Percentiles rank a stretch among this genome's conserved stretches.
Conservation (phyloP, 2,888 invertebrate genomes). For the Drosophila nr. perissopoda region DNA sequence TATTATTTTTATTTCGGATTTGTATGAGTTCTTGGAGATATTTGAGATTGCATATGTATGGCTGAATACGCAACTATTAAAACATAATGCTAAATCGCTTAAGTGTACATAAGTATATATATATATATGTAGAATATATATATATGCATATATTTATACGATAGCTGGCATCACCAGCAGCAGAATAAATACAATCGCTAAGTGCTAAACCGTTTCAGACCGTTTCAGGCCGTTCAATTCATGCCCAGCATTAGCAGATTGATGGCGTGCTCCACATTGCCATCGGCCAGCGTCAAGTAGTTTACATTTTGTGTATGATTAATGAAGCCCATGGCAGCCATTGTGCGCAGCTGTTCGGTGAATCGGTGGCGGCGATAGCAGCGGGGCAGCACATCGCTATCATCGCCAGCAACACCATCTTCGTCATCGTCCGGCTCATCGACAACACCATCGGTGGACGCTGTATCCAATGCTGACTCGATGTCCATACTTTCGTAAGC, state of each 20-base stretch:
- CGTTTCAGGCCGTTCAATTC: slow-evolving; percentile 59
- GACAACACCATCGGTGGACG: slow-evolving; percentile 39
- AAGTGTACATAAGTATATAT: slow-evolving; percentile 42
- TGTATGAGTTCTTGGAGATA: slow-evolving; percentile 30
- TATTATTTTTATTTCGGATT: slow-evolving; percentile 39
- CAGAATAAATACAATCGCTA: slow-evolving; percentile 61
- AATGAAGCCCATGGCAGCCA: slow-evolving; percentile 95
- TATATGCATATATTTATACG: slow-evolving; percentile 34
- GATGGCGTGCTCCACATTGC: slow-evolving; percentile 95
- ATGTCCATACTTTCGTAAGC: slow-evolving; percentile 62
- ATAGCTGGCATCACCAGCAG: slow-evolving; percentile 38
- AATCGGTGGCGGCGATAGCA: slow-evolving; percentile 82
- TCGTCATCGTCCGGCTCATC: slow-evolving; percentile 55
- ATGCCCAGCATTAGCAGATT: slow-evolving; percentile 90
- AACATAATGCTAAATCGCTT: slow-evolving; percentile 56
- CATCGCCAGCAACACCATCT: slow-evolving; percentile 57
- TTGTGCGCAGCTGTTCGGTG: slow-evolving; percentile 89
- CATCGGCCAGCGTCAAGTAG: slow-evolving; percentile 90
- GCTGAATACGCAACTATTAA: slow-evolving; percentile 22
- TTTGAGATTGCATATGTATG: slow-evolving; percentile 34
- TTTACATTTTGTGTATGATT: slow-evolving; percentile 94
- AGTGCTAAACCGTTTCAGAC: slow-evolving; percentile 26
- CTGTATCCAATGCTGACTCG: slow-evolving; percentile 14
- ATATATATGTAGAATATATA: slow-evolving; percentile 32
- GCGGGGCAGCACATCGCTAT: slow-evolving; percentile 76